phyloP scores from a whole-genome alignment of 2,888 invertebrate species.

The Trachelus iudaicus region DNA sequence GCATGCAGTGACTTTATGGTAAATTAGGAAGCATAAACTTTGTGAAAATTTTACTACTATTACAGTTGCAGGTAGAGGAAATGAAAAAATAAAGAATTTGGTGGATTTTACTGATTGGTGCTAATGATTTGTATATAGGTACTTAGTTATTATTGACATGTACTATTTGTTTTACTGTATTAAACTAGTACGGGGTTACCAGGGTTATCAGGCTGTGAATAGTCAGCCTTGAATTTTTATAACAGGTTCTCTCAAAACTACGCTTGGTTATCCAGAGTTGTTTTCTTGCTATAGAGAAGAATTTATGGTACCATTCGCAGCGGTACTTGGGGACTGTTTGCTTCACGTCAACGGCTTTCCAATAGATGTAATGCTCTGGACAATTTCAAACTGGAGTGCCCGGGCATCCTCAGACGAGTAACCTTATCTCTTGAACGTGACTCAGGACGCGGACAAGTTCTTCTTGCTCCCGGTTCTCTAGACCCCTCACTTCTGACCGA shows the following conservation, averaged over 20 bases:
- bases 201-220: neutral
- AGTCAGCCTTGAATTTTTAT: neutral
- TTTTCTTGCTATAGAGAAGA: neutral
- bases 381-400: neutral
- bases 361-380: slow-evolving; percentile 3
- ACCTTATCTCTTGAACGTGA: slow-evolving; percentile 21
- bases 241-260: neutral
- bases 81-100: neutral
- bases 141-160: no score
- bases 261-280: neutral
- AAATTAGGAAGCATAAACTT: neutral
- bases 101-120: neutral
- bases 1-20: neutral
- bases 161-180: no score
- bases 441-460: slow-evolving; percentile 23
- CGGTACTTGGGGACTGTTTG: neutral
- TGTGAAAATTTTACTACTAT: no score
- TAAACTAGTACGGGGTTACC: no score
- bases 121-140: neutral
- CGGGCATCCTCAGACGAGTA: neutral
- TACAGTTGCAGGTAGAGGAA: no score
- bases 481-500: slow-evolving; percentile 8
- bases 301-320: neutral
- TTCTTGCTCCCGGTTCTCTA: slow-evolving; percentile 27
- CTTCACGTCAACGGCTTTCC: slow-evolving; percentile 3